phyloP scores from a whole-genome alignment of 2,888 invertebrate genomes.

The Julus scandinavius region DNA sequence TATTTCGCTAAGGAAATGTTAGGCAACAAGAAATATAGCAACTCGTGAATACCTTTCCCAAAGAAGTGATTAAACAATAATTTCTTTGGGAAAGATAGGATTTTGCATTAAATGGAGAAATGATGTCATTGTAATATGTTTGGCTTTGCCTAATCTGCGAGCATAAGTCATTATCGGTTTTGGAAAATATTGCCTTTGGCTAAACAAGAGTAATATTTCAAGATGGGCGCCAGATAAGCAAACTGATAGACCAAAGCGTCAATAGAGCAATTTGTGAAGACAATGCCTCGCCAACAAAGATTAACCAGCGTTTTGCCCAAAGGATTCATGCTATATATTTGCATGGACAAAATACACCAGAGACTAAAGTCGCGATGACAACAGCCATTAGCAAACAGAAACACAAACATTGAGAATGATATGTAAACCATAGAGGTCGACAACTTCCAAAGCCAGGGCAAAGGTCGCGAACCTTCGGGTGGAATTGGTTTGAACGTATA shows the following conservation, averaged over 20 bases:
- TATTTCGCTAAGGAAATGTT: too few species aligned
- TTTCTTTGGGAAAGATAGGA: too few species aligned
- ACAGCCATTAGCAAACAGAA: background rate
- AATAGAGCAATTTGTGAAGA: background rate
- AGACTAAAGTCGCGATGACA: background rate
- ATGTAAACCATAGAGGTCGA: background rate
- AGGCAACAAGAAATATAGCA: too few species aligned
- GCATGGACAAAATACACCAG: background rate
- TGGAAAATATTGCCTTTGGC: background rate
- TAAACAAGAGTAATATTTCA: background rate
- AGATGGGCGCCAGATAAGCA: slow-evolving; percentile 24
- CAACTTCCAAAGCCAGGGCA: background rate
- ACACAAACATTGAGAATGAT: background rate
- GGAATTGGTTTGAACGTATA: too few species aligned
- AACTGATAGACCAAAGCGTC: background rate
- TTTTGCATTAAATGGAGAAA: too few species aligned
- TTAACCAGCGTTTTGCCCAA: background rate
- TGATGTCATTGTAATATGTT: background rate
- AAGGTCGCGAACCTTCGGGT: background rate
- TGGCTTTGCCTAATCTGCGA: background rate
- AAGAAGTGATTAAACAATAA: too few species aligned
- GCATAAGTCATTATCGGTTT: background rate
- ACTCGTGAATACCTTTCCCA: too few species aligned
- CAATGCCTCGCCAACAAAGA: background rate
- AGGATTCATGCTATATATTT: background rate